phyloP scores from a whole-genome alignment of 2,113 vertebrate genomes.

The Redunca redunca region DNA sequence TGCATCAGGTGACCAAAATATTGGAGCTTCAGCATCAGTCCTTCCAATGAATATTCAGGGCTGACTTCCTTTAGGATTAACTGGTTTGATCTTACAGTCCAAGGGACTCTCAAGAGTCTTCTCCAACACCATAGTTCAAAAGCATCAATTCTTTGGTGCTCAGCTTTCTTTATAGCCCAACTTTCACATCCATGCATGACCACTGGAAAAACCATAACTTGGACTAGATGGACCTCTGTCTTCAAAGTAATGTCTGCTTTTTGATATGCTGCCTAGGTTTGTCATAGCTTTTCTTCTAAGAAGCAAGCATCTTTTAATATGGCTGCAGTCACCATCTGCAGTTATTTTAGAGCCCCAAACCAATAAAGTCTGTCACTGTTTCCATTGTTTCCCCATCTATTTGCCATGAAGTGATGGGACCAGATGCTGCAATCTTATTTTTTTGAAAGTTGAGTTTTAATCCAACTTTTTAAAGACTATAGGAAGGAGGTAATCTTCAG shows the following conservation, averaged over 20 bases:
- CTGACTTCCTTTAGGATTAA: not conserved
- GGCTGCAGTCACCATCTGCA: not conserved
- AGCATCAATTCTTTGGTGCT: not conserved
- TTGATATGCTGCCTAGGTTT: not conserved
- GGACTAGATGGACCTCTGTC: not conserved
- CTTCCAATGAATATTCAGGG: not conserved
- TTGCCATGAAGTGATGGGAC: not conserved
- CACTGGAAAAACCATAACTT: not conserved
- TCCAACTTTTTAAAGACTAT: not conserved
- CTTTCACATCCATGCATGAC: not conserved
- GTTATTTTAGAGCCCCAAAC: not conserved
- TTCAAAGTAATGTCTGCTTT: not conserved
- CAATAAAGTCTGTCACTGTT: not conserved
- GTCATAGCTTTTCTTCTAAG: not conserved
- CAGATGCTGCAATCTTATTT: not conserved
- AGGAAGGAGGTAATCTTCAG: not conserved
- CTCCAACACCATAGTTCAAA: not conserved
- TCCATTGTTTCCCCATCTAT: not conserved
- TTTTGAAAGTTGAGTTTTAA: not conserved
- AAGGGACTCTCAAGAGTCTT: not conserved
- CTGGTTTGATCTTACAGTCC: not conserved
- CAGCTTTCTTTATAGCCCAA: not conserved
- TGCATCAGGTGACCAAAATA: not conserved
- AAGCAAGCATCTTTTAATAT: not conserved
- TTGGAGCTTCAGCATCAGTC: not conserved